Evolutionary conservation across 2,888 invertebrate genomes (phyloP).

Genomic region (Tetheella fluctuosa): DNA sequence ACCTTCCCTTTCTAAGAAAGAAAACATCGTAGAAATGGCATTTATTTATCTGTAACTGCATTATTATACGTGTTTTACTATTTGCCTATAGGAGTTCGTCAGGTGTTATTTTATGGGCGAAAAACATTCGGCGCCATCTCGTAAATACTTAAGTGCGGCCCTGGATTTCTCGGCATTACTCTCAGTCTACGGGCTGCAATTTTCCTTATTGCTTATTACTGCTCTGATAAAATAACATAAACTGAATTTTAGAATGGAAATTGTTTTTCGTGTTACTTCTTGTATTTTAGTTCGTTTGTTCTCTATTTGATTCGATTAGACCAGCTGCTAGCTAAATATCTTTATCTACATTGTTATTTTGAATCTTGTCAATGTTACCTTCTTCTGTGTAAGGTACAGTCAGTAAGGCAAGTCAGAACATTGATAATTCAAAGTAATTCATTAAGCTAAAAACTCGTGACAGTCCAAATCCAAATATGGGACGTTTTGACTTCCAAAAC

Average conservation of each 20-base stretch:
- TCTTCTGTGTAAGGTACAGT: too few relatives aligned
- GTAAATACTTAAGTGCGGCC: constrained; percentile 13
- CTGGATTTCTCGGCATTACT: constrained; percentile 14
- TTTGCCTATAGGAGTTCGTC: background rate
- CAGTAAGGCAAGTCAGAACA: background rate
- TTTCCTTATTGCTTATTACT: constrained; percentile 19
- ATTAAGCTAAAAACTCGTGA: background rate
- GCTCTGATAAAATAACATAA: constrained; percentile 11
- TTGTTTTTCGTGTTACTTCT: constrained; percentile 14
- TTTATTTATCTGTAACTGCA: constrained; percentile 1
- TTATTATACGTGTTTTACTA: background rate
- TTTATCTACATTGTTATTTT: too few relatives aligned
- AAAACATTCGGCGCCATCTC: background rate
- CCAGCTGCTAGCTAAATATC: too few relatives aligned
- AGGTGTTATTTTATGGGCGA: constrained; percentile 2
- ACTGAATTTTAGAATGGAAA: constrained; percentile 19
- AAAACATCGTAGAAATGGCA: background rate
- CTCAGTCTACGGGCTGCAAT: constrained; percentile 16
- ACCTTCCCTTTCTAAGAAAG: background rate
- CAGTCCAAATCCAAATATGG: background rate
- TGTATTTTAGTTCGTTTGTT: background rate
- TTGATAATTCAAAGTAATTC: background rate
- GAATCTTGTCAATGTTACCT: too few relatives aligned
- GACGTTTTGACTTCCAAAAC: background rate
- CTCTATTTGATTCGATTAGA: background rate